These are phyloP conservation scores for Aporophyla nigra DNA, from an alignment of 2,888 invertebrate species.

Conservation along the genomic window DNA sequence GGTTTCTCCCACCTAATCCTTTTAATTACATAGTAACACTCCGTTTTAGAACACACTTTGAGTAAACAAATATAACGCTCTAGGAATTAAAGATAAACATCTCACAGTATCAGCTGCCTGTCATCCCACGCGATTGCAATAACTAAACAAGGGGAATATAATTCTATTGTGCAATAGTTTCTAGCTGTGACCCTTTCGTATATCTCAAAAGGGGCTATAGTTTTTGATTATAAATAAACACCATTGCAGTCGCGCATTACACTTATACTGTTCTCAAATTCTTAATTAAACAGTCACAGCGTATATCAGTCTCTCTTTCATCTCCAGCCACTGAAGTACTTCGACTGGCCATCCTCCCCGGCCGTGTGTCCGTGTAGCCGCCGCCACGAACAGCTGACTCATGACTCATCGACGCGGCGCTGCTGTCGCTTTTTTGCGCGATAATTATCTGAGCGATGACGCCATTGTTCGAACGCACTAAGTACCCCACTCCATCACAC, in stretches of 20 bases:
- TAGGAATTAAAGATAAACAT: conserved; percentile 34
- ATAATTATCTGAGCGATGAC: conserved; percentile 69
- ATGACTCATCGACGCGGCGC: conserved; percentile 63
- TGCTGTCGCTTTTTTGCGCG: conserved; percentile 65
- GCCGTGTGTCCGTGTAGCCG: conserved; percentile 17
- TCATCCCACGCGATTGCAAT: conserved; percentile 21
- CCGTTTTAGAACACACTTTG: neutral
- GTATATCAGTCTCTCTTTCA: neutral
- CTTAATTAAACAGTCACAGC: neutral
- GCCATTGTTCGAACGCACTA: conserved; percentile 62
- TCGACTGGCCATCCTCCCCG: neutral
- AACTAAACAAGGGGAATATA: conserved; percentile 40
- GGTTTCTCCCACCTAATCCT: too few relatives aligned
- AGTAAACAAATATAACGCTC: neutral
- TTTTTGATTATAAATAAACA: conserved; percentile 46
- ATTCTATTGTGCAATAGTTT: conserved; percentile 24
- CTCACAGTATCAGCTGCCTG: conserved; percentile 32
- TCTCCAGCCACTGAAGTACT: neutral
- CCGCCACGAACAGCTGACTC: conserved; percentile 65
- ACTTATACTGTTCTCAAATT: neutral
- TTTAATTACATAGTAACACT: neutral
- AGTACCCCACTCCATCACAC: conserved; percentile 57
- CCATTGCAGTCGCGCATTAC: neutral
- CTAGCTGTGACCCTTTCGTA: neutral
- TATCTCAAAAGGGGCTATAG: neutral